Base-by-base conservation (phyloP, 2,888 invertebrate species). In the Aphidoletes aphidimyza region DNA sequence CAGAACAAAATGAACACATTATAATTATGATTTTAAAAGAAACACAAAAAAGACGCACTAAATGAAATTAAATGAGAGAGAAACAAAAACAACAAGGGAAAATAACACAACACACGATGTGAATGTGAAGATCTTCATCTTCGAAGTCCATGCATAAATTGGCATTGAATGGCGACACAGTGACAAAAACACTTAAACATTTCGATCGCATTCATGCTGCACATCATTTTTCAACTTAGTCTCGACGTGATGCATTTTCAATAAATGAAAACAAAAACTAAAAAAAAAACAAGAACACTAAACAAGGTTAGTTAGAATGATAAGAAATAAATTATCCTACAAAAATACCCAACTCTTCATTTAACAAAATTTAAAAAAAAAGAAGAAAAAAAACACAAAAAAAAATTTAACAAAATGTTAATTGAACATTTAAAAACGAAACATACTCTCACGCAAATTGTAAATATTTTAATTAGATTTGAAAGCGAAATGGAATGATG, bases 401-500 rank as follows among this genome's bases (percentile, higher is more conserved):
- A n/a, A n/a, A n/a, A n/a, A 47, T 47, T 47, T 17, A 11, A n/a
- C n/a, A 69, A 69, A 69, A 69, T 54, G 54, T 54, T 54, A 26
- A 22, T 54, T 22, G 3, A 69, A 30, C 30, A 69, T 69, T 14
- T 14, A 69, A 42, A 69, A 69, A 69, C n/a, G 69, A 30, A 69
- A 69, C 54, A 26, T 14, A 47, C 47, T 17, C 47, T 11, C 6
- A 47, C 17, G 17, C 39, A 47, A 47, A 36, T 36, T 36, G 78
- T 78, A 78, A 34, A 36, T 36, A 78, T 19, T 78, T n/a, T 17
- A 36, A 78, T 17, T 78, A 37, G n/a, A 81, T 9, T 81, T 37
- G n/a, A 81, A 81, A 81, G n/a, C 36, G 37, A n/a, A n/a, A 37
- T 81, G 37, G n/a, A 81, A 81, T 81, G 37, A 81, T 81, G 37